Evolutionary conservation across 2,113 vertebrate genomes (phyloP), one percentile per base, ranked within the genome.

Genomic region (Carlito syrichta): DNA sequence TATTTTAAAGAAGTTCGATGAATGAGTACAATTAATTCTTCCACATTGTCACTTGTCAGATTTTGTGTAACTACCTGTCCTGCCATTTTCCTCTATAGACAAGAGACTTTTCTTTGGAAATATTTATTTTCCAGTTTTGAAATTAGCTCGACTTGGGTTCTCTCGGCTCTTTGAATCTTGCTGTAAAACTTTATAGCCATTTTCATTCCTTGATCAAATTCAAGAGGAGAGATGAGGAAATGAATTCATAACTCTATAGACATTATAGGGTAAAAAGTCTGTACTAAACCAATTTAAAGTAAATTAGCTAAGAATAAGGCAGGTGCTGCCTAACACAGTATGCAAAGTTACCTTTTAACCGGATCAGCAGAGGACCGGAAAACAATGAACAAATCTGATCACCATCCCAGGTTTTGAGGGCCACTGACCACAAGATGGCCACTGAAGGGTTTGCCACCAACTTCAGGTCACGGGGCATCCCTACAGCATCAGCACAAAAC

Each of bases 241-340:
- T 97, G 74, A 95, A 96, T 96, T 97, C 86, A 89, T 92, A 96
- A 71, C 89, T 97, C 63, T 81, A 32, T 91, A 96, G 95, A 87
- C 86, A 97, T 96, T 86, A 91, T 96, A 85, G 95, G 90, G 76
- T 97, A 97, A 97, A 96, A 97, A 77, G 93, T 66, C 0, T 3
- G 88, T 94, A 94, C 94, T 97, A 96, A 97, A 50, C 32, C 97
- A 97, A 98, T 98, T 98, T 83, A 94, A 98, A 96, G 97, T 96
- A 97, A 93, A 91, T 96, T 94, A 96, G 50, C 86, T 91, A 92
- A 97, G 86, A 98, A 97, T 13, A 58, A 96, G 82, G 74, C 86
- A 96, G 94, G 92, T 68, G 71, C 54, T 90, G 95, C 56, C 86
- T 98, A 95, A 89, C 95, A 84, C 89, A 96, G 73, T 97, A 89